Evolutionary conservation across 2,113 vertebrate species (phyloP).

Genomic region (Pollimyrus isidori): DNA sequence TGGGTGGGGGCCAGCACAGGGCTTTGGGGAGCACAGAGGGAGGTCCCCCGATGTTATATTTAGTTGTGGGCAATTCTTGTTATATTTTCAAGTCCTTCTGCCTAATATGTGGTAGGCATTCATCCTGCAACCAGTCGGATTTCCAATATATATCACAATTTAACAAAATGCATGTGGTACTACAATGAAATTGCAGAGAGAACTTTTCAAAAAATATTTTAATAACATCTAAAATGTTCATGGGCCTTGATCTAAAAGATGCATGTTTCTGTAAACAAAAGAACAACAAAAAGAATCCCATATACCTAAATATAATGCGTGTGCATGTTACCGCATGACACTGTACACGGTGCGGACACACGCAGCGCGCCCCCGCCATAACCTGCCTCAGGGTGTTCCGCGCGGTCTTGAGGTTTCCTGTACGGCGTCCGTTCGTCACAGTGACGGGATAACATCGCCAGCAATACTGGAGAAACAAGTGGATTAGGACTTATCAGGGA

Average conservation of each 20-base stretch:
- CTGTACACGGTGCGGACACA: neutral
- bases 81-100: neutral
- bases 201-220: neutral
- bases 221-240: neutral
- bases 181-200: neutral
- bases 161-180: neutral
- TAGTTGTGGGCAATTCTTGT: neutral
- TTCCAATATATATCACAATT: neutral
- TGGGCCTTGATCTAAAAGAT: neutral
- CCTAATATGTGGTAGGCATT: neutral
- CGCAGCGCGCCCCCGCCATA: neutral
- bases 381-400: neutral
- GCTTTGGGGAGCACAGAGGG: neutral
- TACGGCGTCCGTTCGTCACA: conserved; percentile 35
- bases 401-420: conserved; percentile 19
- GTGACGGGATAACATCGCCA: conserved; percentile 37
- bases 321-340: neutral
- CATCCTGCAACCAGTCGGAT: neutral
- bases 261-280: neutral
- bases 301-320: neutral
- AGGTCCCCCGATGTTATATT: neutral
- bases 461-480: conserved; percentile 56
- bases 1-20: neutral
- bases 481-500: conserved; percentile 59
- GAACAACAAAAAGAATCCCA: neutral